Evolutionary conservation across 2,888 invertebrate genomes (phyloP), one percentile per base, ranked within the genome.

Genomic region (Dorcus parallelipipedus): DNA sequence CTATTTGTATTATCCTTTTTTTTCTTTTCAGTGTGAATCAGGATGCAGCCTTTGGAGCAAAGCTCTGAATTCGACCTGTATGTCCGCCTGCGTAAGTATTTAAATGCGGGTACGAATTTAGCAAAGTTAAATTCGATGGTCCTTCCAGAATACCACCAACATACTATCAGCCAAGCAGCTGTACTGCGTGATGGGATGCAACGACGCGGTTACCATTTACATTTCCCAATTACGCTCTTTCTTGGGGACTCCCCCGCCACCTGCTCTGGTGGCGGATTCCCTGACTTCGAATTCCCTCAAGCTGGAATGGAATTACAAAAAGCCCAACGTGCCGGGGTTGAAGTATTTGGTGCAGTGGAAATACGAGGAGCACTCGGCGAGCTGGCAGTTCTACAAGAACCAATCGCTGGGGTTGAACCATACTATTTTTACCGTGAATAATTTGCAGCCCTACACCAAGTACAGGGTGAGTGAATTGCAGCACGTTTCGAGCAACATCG

Each of bases 391-490:
- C 75, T 92, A 90, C 74, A 82, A 87, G 49, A 89, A 89, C 72
- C 86, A 86, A 68, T 86, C 86, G 50, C 88, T 89, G 83, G 83
- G 84, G 1, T 69, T 77, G 38, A 70, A 77, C 52, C 80, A 80
- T 59, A 85, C 86, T 42, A 90, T 90, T 67, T 83, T 85, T 26
- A 49, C 55, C 6, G 87, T 95, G 7, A 87, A 89, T 64, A 86
- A 89, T 66, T 81, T 96, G 50, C 86, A 90, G 65, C 95, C 96
- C 0, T 95, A 92, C 74, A 91, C 94, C 0, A 92, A 91, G 74
- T 96, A 96, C 75, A 86, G 90, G 82, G 95, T 95, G 80, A 80
- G 83, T 73, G 9, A 33, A 33, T 20, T 20, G 20, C 3, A 2
- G 20, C 1, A 3, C 20, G 20, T 20, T 20, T 20, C 3, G 20